Base-by-base conservation (phyloP, 2,797 vertebrate species). In the Emys orbicularis region DNA sequence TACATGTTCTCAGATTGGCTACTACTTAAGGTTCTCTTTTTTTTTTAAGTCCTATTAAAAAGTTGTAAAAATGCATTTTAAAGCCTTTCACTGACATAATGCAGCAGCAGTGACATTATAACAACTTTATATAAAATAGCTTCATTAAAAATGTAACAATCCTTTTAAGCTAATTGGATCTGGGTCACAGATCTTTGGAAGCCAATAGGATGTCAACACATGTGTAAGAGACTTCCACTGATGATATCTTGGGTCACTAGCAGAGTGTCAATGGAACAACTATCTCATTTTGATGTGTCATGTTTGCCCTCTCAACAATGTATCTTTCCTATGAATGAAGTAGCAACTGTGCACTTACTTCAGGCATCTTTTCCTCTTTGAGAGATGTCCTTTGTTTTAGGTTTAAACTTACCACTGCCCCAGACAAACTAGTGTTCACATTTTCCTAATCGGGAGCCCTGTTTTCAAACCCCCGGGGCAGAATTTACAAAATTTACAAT, bases 291-390 rank as follows among this genome's bases (percentile, higher is more conserved):
- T 16, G 41, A 47, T 29, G 44, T 13, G 41, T 47, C 44, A 44
- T 76, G 25, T 47, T 47, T 76, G 2, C 50, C 54, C 57, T 13
- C 52, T 79, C 59, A 86, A 86, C 81, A 79, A 1, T 8, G 11
- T 1, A 4, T 0, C 0, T 0, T 2, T 44, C 15, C 2, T 34
- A 15, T 3, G 2, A 93, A 80, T 52, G 47, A 37, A 37, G 57
- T 5, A 90, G n/a, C 59, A 86, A 25, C 19, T 86, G 79, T 56
- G 23, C 25, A 81, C 31, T 76, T 11, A n/a, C 5, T 1, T 76
- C 18, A 12, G 44, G 1, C 27, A 29, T 72, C 29, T 72, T 83
- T 54, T 50, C 27, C 79, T 85, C 37, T 15, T 16, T 50, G 56
- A 0, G 0, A 0, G 1, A 37, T 3, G 25, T 61, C 52, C 34